phyloP scores from a whole-genome alignment of 1,140 invertebrate genomes.

The Solenopsis invicta region DNA sequence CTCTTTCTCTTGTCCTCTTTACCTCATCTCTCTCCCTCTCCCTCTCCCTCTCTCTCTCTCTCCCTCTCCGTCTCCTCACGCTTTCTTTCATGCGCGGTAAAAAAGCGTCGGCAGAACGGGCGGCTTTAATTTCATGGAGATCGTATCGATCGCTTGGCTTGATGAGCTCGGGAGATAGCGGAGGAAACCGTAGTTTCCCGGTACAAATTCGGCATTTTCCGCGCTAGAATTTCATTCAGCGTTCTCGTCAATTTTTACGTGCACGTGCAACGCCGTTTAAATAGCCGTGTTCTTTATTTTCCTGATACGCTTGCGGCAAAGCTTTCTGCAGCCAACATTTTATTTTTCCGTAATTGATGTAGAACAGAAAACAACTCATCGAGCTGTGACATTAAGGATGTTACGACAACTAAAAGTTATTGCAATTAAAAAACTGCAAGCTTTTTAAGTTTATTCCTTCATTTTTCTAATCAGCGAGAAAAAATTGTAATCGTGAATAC shows the following conservation, averaged over 20 bases:
- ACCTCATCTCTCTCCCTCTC: not conserved
- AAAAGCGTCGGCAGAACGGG: conserved; percentile 7
- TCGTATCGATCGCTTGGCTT: conserved; percentile 42
- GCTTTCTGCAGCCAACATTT: not conserved
- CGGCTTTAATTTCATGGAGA: conserved; percentile 43
- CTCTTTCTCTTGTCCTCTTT: not conserved
- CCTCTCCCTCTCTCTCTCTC: too few relatives aligned
- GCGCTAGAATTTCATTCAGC: not conserved
- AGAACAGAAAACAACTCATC: not conserved
- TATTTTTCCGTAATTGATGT: not conserved
- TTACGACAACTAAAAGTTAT: too few relatives aligned
- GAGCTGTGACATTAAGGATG: not conserved
- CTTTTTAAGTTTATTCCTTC: too few relatives aligned
- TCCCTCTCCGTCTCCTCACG: not conserved
- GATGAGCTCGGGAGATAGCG: conserved; percentile 33
- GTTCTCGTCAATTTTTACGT: not conserved
- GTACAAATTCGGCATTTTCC: not conserved
- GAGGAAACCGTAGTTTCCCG: not conserved
- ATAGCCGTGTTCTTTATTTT: not conserved
- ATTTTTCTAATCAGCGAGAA: too few relatives aligned
- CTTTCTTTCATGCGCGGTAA: conserved; percentile 21
- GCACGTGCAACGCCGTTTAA: not conserved
- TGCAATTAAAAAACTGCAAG: too few relatives aligned
- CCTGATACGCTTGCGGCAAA: not conserved
- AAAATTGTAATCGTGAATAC: too few relatives aligned